These are phyloP conservation scores for Andrena cerasifolii DNA, from an alignment of 1,140 invertebrate genomes.

Conservation along the genomic window DNA sequence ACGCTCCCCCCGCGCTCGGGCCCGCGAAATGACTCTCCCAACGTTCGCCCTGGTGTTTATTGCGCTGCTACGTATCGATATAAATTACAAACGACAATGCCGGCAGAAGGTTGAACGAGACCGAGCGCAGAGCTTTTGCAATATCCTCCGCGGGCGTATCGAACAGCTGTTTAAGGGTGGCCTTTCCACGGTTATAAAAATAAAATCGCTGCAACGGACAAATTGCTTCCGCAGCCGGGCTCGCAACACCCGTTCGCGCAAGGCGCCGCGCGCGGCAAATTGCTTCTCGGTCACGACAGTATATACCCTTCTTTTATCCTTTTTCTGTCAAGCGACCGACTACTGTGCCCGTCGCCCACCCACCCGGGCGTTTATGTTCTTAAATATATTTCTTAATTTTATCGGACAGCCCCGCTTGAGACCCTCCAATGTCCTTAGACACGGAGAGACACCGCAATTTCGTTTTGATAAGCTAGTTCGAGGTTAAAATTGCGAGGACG, in stretches of 20 bases:
- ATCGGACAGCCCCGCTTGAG: too few species aligned
- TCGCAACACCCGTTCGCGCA: constrained; percentile 8
- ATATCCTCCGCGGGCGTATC: constrained; percentile 9
- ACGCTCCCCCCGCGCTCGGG: too few species aligned
- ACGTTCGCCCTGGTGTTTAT: neutral
- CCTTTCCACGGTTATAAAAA: constrained; percentile 30
- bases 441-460: neutral
- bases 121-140: neutral
- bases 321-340: neutral
- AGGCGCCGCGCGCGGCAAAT: constrained; percentile 18
- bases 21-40: neutral
- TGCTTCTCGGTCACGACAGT: neutral
- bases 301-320: neutral
- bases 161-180: constrained; percentile 28
- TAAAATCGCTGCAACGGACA: constrained; percentile 23
- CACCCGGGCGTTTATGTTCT: neutral
- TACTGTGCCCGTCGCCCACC: neutral
- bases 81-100: neutral
- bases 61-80: neutral
- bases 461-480: neutral
- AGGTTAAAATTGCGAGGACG: neutral
- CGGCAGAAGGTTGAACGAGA: neutral
- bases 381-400: too few species aligned
- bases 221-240: constrained; percentile 2
- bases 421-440: neutral